Conservation (phyloP, 2,888 invertebrate species). For the Orthosia cruda region DNA sequence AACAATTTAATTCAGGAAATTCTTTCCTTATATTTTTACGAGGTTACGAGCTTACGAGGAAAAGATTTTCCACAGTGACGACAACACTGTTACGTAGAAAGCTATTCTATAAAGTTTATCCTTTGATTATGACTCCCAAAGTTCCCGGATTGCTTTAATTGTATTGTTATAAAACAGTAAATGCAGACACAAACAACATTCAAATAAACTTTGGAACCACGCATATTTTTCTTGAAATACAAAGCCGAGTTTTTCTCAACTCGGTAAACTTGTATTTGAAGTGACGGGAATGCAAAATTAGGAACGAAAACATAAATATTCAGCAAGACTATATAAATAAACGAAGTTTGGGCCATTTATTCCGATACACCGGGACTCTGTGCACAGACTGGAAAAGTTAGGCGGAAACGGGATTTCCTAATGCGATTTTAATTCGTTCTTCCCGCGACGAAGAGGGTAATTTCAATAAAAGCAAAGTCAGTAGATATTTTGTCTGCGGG, state of each 20-base stretch:
- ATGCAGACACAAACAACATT: conserved; percentile 56
- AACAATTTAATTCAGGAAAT: conserved; percentile 27
- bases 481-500: conserved; percentile 80
- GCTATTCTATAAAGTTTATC: conserved; percentile 20
- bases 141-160: conserved; percentile 40
- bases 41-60: too few relatives aligned
- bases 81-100: conserved; percentile 11
- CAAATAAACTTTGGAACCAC: conserved; percentile 57
- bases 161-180: conserved; percentile 47
- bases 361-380: conserved; percentile 90
- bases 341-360: conserved; percentile 91
- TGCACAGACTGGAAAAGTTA: conserved; percentile 90
- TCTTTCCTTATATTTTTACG: conserved; percentile 13
- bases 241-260: conserved; percentile 72
- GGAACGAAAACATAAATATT: conserved; percentile 89
- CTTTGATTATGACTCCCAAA: conserved; percentile 22
- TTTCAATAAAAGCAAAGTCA: conserved; percentile 89
- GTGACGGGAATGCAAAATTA: conserved; percentile 87
- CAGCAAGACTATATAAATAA: conserved; percentile 90
- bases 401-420: conserved; percentile 90
- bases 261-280: conserved; percentile 79
- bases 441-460: conserved; percentile 88
- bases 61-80: conserved; percentile 21
- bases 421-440: conserved; percentile 91
- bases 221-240: conserved; percentile 70